A percentile compares a stretch with the other conserved stretches of the same genome.
Conservation (phyloP, 2,888 invertebrate species). For the Caenorhabditis angaria region DNA sequence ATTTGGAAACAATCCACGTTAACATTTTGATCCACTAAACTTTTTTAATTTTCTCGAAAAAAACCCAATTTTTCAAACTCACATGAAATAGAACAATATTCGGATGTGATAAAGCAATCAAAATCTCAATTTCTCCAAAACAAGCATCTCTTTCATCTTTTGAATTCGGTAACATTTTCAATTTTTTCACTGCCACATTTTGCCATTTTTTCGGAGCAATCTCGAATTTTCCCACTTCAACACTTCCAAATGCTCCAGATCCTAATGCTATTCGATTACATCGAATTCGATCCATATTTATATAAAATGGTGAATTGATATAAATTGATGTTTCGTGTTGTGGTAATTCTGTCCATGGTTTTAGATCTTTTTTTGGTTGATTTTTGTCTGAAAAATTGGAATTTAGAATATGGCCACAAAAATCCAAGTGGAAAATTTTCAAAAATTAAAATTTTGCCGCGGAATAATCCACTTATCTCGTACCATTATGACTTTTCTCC, state of each 20-base stretch:
- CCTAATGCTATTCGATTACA: constrained; percentile 14
- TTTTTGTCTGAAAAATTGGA: constrained; percentile 8
- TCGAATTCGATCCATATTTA: constrained; percentile 12
- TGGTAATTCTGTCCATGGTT: constrained; percentile 12
- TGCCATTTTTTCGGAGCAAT: neutral
- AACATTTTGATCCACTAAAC: too few species aligned
- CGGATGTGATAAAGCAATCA: constrained; percentile 42
- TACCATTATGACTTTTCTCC: too few species aligned
- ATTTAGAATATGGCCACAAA: neutral
- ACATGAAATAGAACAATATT: constrained; percentile 47
- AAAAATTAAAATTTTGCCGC: too few species aligned
- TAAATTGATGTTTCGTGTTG: constrained; percentile 26
- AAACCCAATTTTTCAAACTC: too few species aligned
- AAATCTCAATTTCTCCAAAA: constrained; percentile 47
- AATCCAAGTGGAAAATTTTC: too few species aligned
- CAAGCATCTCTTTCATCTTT: constrained; percentile 33
- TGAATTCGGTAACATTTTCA: constrained; percentile 14
- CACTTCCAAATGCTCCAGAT: constrained; percentile 47
- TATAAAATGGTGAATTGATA: constrained; percentile 26
- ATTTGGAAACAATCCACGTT: too few species aligned
- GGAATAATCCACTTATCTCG: too few species aligned
- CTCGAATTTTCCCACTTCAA: constrained; percentile 27
- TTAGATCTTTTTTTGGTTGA: constrained; percentile 2
- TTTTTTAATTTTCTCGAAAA: too few species aligned
- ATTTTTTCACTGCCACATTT: constrained; percentile 43